Evolutionary conservation across 2,797 vertebrate genomes (phyloP).

Genomic region (Adelosebastes latens): DNA sequence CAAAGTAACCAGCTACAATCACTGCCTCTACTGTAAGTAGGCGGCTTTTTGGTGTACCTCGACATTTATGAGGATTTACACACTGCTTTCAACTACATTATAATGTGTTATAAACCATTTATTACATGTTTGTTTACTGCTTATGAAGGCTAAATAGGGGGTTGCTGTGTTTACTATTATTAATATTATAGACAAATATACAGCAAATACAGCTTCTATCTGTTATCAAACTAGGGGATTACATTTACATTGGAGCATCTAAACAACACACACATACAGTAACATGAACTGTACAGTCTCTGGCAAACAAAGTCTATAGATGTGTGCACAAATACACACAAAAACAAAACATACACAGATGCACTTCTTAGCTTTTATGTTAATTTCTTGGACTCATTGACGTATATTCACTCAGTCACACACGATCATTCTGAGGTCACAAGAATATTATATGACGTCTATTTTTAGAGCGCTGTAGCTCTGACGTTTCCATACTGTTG

Average conservation of each 20-base stretch:
- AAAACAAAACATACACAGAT: neutral
- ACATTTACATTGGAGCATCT: neutral
- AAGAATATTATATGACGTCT: slow-evolving; percentile 1
- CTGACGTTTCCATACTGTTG: slow-evolving; percentile 8
- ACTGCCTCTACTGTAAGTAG: no score
- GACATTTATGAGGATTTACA: neutral
- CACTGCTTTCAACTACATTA: neutral
- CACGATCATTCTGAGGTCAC: neutral
- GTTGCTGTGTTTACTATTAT: neutral
- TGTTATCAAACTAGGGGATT: neutral
- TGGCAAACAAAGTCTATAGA: neutral
- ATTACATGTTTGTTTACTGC: no score
- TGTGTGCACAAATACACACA: neutral
- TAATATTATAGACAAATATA: neutral
- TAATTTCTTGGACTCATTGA: neutral
- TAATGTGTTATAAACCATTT: neutral
- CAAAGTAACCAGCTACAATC: neutral
- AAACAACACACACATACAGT: neutral
- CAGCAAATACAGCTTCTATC: neutral
- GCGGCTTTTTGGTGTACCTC: neutral
- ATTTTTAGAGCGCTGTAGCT: slow-evolving; percentile 11
- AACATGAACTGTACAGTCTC: neutral
- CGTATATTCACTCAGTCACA: neutral
- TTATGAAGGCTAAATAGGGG: neutral
- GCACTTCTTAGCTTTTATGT: neutral